phyloP scores from a whole-genome alignment of 1,140 invertebrate species.

The Rhizoglyphus robini region DNA sequence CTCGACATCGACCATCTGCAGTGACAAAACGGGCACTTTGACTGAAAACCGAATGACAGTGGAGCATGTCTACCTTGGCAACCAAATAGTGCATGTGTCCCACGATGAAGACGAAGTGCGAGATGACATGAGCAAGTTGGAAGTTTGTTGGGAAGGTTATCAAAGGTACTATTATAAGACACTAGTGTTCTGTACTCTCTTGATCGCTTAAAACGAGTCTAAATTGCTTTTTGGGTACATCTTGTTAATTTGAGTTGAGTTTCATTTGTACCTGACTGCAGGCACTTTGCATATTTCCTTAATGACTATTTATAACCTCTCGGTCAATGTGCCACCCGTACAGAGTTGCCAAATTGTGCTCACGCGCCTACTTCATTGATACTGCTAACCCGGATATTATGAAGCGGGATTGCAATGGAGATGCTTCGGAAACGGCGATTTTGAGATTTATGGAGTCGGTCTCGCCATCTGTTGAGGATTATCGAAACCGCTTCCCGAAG shows the following conservation, averaged over 20 bases:
- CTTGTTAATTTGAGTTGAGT: slow-evolving; percentile 42
- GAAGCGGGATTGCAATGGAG: slow-evolving; percentile 23
- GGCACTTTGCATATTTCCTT: too few species aligned
- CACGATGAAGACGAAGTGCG: slow-evolving; percentile 5
- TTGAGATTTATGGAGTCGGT: slow-evolving; percentile 30
- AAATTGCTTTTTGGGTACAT: not conserved
- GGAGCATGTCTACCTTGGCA: slow-evolving; percentile 94
- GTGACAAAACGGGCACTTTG: slow-evolving; percentile 87
- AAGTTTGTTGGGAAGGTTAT: not conserved
- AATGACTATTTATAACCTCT: too few species aligned
- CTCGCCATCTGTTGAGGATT: slow-evolving; percentile 21
- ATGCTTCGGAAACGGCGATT: slow-evolving; percentile 31
- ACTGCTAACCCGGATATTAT: slow-evolving; percentile 11
- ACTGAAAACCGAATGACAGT: slow-evolving; percentile 95
- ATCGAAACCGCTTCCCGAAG: slow-evolving; percentile 27
- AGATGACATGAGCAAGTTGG: not conserved
- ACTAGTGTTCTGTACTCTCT: not conserved
- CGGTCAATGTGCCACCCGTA: too few species aligned
- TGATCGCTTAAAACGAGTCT: not conserved
- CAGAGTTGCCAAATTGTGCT: not conserved
- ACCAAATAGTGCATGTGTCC: slow-evolving; percentile 50
- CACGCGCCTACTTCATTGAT: not conserved
- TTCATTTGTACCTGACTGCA: too few species aligned
- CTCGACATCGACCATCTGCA: slow-evolving; percentile 90
- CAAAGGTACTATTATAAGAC: not conserved